These are phyloP conservation scores for Odontothrips loti DNA, from an alignment of 2,888 invertebrate species.

Conservation along the genomic window DNA sequence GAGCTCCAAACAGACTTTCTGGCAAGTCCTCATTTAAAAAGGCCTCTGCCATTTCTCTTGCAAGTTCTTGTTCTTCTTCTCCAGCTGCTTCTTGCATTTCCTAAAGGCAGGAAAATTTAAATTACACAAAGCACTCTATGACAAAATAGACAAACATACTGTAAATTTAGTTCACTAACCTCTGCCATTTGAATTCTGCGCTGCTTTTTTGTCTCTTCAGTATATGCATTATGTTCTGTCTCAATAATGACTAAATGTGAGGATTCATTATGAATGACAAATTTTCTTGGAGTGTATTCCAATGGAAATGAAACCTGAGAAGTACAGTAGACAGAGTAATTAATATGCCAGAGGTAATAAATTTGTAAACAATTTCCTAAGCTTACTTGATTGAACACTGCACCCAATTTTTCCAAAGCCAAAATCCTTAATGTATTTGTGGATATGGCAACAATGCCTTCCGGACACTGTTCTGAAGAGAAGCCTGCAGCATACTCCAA, in stretches of 20 bases:
- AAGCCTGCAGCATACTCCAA: constrained; percentile 98
- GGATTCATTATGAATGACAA: constrained; percentile 87
- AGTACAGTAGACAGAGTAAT: constrained; percentile 4
- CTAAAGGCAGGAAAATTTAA: constrained; percentile 38
- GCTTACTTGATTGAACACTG: constrained; percentile 86
- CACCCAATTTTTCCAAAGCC: constrained; percentile 95
- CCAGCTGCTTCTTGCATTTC: constrained; percentile 97
- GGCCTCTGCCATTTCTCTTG: constrained; percentile 95
- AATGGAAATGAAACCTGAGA: constrained; percentile 75
- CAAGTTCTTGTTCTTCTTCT: constrained; percentile 90
- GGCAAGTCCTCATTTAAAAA: constrained; percentile 92
- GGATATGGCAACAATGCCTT: constrained; percentile 98
- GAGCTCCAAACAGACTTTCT: constrained; percentile 90
- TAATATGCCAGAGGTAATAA: not conserved
- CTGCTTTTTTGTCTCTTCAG: constrained; percentile 91
- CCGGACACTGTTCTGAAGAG: constrained; percentile 92
- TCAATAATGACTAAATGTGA: constrained; percentile 88
- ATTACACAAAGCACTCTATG: not conserved
- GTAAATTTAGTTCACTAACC: constrained; percentile 38
- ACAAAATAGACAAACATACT: not conserved
- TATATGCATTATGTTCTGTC: constrained; percentile 98
- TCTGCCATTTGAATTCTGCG: constrained; percentile 95
- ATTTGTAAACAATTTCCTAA: constrained; percentile 7
- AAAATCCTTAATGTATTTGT: constrained; percentile 95
- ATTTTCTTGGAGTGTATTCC: constrained; percentile 93